Evolutionary conservation across 2,797 vertebrate genomes (phyloP).

Genomic region (Eulemur coronatus): DNA sequence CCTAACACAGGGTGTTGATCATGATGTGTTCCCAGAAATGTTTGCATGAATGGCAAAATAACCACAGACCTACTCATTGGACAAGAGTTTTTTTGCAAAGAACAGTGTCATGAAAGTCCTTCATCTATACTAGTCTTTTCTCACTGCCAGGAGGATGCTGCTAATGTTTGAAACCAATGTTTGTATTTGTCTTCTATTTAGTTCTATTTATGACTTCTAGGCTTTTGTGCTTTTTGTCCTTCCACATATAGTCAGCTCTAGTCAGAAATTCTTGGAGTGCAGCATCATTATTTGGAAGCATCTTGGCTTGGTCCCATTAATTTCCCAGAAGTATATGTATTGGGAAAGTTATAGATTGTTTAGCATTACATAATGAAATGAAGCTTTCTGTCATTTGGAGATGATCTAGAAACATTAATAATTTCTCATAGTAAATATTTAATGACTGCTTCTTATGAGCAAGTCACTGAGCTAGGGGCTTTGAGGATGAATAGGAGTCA

Average conservation of each 20-base stretch:
- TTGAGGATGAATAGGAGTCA: background rate
- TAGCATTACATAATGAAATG: background rate
- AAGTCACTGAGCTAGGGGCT: background rate
- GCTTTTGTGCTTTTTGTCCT: background rate
- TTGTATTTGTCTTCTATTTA: background rate
- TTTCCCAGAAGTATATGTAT: background rate
- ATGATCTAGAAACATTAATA: slow-evolving; percentile 16
- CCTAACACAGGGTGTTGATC: background rate
- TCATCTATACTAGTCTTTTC: background rate
- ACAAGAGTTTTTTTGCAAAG: background rate
- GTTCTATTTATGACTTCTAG: background rate
- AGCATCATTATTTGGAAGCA: background rate
- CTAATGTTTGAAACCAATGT: background rate
- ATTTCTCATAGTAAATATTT: background rate
- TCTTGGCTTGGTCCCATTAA: background rate
- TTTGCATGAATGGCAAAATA: background rate
- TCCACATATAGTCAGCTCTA: background rate
- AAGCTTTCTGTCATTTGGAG: background rate
- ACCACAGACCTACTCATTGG: background rate
- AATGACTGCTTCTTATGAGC: background rate
- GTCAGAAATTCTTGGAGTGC: background rate
- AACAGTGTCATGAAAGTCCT: background rate
- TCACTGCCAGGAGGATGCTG: background rate
- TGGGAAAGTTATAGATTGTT: background rate
- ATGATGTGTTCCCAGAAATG: background rate